A percentile compares a stretch with the other conserved stretches of the same genome.
Conservation (phyloP, 1,140 invertebrate genomes). For the Drosophila bifasciata region DNA sequence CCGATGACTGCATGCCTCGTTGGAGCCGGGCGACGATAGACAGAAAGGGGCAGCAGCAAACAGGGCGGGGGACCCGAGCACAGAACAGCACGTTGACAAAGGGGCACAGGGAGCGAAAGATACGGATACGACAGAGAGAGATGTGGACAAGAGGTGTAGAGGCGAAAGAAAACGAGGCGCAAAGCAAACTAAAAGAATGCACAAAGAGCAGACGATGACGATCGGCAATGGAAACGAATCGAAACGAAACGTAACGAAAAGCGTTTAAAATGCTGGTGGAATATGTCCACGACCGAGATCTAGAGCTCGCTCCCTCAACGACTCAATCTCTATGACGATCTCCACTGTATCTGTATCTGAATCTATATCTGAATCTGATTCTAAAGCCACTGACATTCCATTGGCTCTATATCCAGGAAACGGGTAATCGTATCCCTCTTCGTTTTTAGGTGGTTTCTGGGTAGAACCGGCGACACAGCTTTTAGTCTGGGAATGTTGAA, state of each 20-base stretch:
- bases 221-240: slow-evolving; percentile 56
- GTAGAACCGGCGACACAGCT: no score
- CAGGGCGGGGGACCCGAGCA: slow-evolving; percentile 35
- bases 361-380: no score
- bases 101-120: slow-evolving; percentile 3
- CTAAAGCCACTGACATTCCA: no score
- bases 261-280: slow-evolving; percentile 40
- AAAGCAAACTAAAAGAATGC: slow-evolving; percentile 77
- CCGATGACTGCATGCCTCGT: slow-evolving; percentile 77
- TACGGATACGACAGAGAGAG: slow-evolving; percentile 22
- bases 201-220: slow-evolving; percentile 65
- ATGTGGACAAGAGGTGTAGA: neutral
- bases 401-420: no score
- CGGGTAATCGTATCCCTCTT: no score
- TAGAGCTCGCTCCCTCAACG: slow-evolving; percentile 9
- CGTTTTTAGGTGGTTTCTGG: no score
- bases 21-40: slow-evolving; percentile 44
- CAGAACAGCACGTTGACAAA: slow-evolving; percentile 32
- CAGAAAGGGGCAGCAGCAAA: slow-evolving; percentile 30
- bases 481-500: no score
- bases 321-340: neutral
- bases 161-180: slow-evolving; percentile 9
- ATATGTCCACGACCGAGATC: slow-evolving; percentile 35
- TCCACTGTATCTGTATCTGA: neutral
- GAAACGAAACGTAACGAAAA: slow-evolving; percentile 44